Base-by-base conservation (phyloP, 1,140 invertebrate species). In the Trachymyrmex cornetzi region DNA sequence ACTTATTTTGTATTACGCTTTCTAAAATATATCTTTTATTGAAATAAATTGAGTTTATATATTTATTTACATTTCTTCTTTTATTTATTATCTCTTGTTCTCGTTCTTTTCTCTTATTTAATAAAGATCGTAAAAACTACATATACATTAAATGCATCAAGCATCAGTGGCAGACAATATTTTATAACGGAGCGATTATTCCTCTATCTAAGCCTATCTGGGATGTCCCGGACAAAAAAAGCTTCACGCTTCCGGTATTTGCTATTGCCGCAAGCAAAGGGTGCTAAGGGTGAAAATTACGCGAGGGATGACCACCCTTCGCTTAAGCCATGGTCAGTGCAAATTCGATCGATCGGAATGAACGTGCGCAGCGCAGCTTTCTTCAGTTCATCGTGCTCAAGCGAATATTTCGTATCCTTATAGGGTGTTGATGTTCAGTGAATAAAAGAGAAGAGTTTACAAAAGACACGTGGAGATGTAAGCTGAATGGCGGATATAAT, bases 301-400 rank as follows among this genome's bases (percentile, higher is more conserved):
- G 44, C 11, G 44, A 66, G 50, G 38, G 22, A 71, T 34, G 22
- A 16, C 12, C 38, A 84, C 69, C 69, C 69, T 84, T 48, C 12
- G 71, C 59, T 77, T 67, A 57, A 77, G 59, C 71, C 30, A 44
- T 30, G 53, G 64, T 72, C 79, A 86, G 48, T 82, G 85, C 27
- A 82, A 84, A 71, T 63, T 72, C 85, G 85, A 87, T 87, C 79
- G 77, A 61, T 63, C n/a, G 77, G n/a, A 38, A 11, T 77, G 16
- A 61, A 75, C 59, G 82, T 64, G 82, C 71, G 44, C 22, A 64
- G 48, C 27, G 16, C n/a, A 16, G 6, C 48, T 82, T 71, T 61
- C 79, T 74, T 72, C 7, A 61, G n/a, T 80, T 71, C 75, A 87
- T 75, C 24, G 81, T n/a, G 38, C 50, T 55, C 22, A 44, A 74